phyloP scores from a whole-genome alignment of 2,113 vertebrate species.

The Hippocampus comes region DNA sequence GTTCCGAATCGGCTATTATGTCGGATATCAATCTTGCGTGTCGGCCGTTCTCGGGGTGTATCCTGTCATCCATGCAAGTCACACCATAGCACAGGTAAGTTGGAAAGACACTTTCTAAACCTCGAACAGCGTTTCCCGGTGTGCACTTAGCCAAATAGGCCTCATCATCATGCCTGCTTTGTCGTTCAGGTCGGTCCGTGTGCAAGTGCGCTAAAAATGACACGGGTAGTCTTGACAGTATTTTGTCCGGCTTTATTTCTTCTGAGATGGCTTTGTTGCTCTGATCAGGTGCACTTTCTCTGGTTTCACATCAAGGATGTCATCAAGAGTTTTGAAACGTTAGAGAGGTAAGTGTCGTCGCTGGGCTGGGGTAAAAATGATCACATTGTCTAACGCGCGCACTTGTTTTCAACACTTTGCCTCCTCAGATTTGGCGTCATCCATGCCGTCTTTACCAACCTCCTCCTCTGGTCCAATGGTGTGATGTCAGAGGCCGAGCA shows the following conservation, averaged over 20 bases:
- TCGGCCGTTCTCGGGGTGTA: conserved; percentile 85
- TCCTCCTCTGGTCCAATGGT: conserved; percentile 90
- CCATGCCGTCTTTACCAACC: conserved; percentile 94
- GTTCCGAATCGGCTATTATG: conserved; percentile 89
- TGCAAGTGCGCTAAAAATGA: neutral
- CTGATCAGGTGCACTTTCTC: conserved; percentile 87
- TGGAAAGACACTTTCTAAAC: conserved; percentile 30
- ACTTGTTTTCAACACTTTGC: conserved; percentile 14
- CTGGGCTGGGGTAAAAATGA: neutral
- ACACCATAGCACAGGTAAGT: conserved; percentile 90
- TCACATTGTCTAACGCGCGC: neutral
- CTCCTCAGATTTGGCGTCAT: conserved; percentile 89
- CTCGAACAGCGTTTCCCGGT: conserved; percentile 25
- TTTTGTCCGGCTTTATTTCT: neutral
- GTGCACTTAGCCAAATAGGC: conserved; percentile 29
- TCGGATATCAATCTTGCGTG: conserved; percentile 86
- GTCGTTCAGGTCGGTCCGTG: no score
- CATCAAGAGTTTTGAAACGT: conserved; percentile 91
- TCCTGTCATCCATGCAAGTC: conserved; percentile 82
- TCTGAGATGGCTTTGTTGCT: conserved; percentile 9
- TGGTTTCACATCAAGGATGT: conserved; percentile 96
- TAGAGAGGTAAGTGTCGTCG: conserved; percentile 82
- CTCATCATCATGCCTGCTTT: no score
- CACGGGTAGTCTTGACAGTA: neutral
- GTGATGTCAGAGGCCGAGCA: conserved; percentile 92